Conservation (phyloP, 2,113 vertebrate species). For the Eptesicus fuscus region DNA sequence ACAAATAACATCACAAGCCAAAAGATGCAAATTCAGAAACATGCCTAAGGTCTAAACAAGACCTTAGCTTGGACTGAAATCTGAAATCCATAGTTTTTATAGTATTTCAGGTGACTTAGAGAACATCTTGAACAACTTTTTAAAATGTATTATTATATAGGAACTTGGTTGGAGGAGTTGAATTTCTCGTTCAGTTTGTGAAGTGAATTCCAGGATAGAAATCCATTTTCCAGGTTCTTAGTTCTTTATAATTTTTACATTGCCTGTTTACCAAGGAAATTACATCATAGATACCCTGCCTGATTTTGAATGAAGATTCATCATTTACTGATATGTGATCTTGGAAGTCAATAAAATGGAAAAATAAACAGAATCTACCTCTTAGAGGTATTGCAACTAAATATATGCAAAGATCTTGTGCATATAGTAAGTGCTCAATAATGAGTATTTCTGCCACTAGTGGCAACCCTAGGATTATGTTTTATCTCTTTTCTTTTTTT, state of each 20-base stretch:
- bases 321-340: not conserved
- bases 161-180: not conserved
- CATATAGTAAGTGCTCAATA: not conserved
- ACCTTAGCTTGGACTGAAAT: not conserved
- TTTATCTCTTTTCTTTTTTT: not conserved
- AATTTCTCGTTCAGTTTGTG: not conserved
- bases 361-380: not conserved
- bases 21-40: not conserved
- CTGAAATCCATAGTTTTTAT: not conserved
- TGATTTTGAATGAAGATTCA: not conserved
- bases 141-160: not conserved
- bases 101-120: not conserved
- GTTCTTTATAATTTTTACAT: not conserved
- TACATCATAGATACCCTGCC: not conserved
- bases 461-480: not conserved
- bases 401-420: not conserved
- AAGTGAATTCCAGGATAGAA: not conserved
- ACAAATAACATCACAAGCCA: not conserved
- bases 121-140: not conserved
- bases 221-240: not conserved
- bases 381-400: not conserved
- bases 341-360: not conserved
- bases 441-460: not conserved
- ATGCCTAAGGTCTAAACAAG: not conserved
- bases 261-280: not conserved